Evolutionary conservation across 2,113 vertebrate species (phyloP), one percentile per base, ranked within the genome.

Genomic region (Nothobranchius kuhntae): DNA sequence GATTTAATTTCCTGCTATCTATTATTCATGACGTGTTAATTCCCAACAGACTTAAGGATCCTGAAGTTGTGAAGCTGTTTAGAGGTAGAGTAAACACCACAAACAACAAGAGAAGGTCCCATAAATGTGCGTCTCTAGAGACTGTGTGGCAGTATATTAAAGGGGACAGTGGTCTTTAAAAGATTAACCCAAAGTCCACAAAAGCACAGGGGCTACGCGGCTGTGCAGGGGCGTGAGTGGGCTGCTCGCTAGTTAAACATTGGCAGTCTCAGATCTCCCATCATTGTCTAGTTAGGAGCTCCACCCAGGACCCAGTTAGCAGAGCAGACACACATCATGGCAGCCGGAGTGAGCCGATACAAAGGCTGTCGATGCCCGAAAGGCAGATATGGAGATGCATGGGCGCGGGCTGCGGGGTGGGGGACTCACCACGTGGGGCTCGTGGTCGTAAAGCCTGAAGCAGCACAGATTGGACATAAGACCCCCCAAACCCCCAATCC

Each of bases 261-360:
- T 91, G 88, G 75, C 77, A 21, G 14, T 72, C 64, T 65, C 53
- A 71, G 73, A 82, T 80, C 81, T 47, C 79, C 72, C 30, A 68
- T 84, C 80, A 91, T 91, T 92, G 91, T 92, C 89, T 91, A 88
- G 86, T 91, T 88, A 91, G 82, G 45, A 67, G 65, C 68, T 53
- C 73, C 36, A 63, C 80, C 65, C 60, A 13, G 61, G 65, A 73
- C 74, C 72, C 85, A 51, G 71, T 88, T 89, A 79, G 74, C 79
- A 30, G 52, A 0, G 57, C 83, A 87, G 84, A 91, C 85, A 65
- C 77, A 76, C 46, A 87, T 88, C 78, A 85, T 89, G 87, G 87
- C 86, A 87, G 86, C 79, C 71, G 71, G 84, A 90, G 77, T 81
- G 85, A 86, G 87, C 84, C 60, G 40, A 78, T 73, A 90, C 91